phyloP scores from a whole-genome alignment of 2,797 vertebrate genomes.

The Vultur gryphus region DNA sequence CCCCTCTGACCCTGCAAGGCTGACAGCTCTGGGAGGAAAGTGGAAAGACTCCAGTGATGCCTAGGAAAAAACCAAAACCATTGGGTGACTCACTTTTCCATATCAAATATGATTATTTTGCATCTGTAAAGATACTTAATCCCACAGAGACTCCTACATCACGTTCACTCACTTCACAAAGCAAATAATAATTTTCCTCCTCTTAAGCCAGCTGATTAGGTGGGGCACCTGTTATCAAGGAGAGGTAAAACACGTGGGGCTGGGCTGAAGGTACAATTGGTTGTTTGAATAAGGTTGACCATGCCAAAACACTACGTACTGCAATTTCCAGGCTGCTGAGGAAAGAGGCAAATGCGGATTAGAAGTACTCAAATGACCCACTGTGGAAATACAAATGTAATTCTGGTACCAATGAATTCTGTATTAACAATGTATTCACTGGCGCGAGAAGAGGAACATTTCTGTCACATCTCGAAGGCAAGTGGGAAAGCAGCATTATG shows the following conservation, averaged over 20 bases:
- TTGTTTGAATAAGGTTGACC: neutral
- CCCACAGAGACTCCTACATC: neutral
- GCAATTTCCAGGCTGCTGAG: neutral
- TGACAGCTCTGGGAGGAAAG: neutral
- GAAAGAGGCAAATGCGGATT: neutral
- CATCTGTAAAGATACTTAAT: neutral
- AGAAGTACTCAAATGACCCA: neutral
- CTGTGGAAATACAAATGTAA: slow-evolving; percentile 28
- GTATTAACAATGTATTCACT: neutral
- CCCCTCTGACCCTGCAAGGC: neutral
- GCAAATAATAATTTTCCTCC: neutral
- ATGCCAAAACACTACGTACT: neutral
- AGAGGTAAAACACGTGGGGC: neutral
- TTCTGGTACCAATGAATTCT: slow-evolving; percentile 8
- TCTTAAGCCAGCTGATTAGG: neutral
- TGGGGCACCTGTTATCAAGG: neutral
- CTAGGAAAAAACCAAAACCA: slow-evolving; percentile 2
- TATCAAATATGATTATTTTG: neutral
- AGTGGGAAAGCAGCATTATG: slow-evolving; percentile 27
- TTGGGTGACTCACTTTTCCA: slow-evolving; percentile 28
- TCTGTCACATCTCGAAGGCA: slow-evolving; percentile 31
- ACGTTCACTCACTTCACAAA: neutral
- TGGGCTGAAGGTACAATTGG: neutral
- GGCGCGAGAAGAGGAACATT: slow-evolving; percentile 45
- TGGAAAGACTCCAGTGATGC: neutral